Percentiles rank a stretch among this genome's conserved stretches.
phyloP scores from a whole-genome alignment of 1,140 invertebrate genomes.

The Drosophila grimshawi region DNA sequence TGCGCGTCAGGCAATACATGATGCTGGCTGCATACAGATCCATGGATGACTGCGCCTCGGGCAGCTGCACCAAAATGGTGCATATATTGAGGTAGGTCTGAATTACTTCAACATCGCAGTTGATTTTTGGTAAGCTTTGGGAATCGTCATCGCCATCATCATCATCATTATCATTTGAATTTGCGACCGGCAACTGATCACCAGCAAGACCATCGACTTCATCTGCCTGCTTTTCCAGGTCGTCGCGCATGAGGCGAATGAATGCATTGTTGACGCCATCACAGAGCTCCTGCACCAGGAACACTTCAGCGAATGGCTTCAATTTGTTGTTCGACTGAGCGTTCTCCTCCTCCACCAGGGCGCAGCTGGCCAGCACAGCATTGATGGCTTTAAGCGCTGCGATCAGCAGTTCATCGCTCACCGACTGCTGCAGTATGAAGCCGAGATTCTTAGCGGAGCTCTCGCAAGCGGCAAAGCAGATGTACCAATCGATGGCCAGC shows the following conservation, averaged over 20 bases:
- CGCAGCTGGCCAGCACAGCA: conserved; percentile 85
- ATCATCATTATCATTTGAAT: conserved; percentile 23
- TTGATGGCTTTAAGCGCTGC: conserved; percentile 86
- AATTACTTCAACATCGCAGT: conserved; percentile 71
- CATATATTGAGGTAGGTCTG: conserved; percentile 82
- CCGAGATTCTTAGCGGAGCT: conserved; percentile 86
- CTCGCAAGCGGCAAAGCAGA: conserved; percentile 67
- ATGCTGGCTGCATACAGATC: conserved; percentile 56
- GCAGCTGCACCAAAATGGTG: conserved; percentile 79
- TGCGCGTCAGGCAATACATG: conserved; percentile 60
- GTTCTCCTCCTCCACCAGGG: conserved; percentile 72
- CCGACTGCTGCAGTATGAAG: conserved; percentile 89
- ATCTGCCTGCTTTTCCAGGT: conserved; percentile 54
- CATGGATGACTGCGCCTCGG: conserved; percentile 65
- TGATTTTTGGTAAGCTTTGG: conserved; percentile 52
- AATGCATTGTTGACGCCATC: conserved; percentile 79
- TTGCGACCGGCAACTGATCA: conserved; percentile 5
- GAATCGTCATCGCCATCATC: conserved; percentile 46
- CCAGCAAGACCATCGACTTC: conserved; percentile 34
- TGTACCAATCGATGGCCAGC: conserved; percentile 74
- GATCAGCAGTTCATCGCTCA: conserved; percentile 86
- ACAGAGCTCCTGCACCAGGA: conserved; percentile 67
- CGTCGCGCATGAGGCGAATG: conserved; percentile 69
- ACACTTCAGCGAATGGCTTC: conserved; percentile 71
- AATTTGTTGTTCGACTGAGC: conserved; percentile 54